Conservation (phyloP, 2,797 vertebrate species). For the Trichosurus vulpecula region DNA sequence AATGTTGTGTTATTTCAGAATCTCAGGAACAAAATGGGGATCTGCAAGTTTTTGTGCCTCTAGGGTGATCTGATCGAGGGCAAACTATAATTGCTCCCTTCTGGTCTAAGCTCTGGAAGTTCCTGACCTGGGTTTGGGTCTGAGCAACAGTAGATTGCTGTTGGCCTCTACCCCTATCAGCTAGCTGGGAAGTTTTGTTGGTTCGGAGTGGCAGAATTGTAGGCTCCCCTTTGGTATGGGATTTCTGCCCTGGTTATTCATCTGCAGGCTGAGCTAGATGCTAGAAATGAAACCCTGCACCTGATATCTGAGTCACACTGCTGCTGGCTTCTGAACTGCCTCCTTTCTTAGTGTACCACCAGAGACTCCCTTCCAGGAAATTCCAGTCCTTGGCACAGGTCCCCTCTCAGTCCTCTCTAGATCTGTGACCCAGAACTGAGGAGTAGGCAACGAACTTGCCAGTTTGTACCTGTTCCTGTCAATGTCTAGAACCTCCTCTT, state of each 20-base stretch:
- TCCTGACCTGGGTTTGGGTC: neutral
- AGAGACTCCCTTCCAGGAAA: neutral
- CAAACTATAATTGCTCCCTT: neutral
- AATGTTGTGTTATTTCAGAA: neutral
- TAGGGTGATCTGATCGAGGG: neutral
- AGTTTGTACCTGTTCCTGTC: neutral
- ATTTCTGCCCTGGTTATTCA: neutral
- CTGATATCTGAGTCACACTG: neutral
- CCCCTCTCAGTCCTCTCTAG: neutral
- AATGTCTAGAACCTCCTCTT: neutral
- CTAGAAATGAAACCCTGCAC: neutral
- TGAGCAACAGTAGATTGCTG: neutral
- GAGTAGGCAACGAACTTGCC: neutral
- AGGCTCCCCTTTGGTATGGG: neutral
- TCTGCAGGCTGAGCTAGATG: neutral
- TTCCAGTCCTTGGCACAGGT: neutral
- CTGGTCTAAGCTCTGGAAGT: neutral
- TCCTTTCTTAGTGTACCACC: neutral
- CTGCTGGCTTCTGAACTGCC: neutral
- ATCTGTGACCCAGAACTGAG: neutral
- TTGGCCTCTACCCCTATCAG: neutral
- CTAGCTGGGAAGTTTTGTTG: neutral
- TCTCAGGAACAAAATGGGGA: neutral
- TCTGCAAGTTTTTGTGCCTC: neutral
- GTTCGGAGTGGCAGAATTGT: neutral